Evolutionary conservation across 2,888 invertebrate genomes (phyloP).

Genomic region (Pandemis cinnamomeana): DNA sequence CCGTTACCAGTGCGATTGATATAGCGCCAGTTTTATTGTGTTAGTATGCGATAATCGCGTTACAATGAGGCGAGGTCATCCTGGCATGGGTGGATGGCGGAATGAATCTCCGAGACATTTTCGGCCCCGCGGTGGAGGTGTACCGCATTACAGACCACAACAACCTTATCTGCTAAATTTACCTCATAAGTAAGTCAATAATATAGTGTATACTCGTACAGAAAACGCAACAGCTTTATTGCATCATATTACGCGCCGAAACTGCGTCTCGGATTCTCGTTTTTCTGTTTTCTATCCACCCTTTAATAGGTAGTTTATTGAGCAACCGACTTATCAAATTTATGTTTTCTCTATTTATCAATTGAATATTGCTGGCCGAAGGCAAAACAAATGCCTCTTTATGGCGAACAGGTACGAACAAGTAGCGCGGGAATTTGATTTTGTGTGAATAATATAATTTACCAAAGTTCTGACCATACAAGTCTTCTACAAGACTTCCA

Average conservation of each 20-base stretch:
- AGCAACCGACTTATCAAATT: neutral
- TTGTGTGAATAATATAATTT: neutral
- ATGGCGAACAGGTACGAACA: slow-evolving; percentile 2
- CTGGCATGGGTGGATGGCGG: slow-evolving; percentile 75
- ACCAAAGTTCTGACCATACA: neutral
- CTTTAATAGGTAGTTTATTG: neutral
- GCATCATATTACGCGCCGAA: slow-evolving; percentile 63
- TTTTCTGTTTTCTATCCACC: slow-evolving; percentile 2
- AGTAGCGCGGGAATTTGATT: neutral
- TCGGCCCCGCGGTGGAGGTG: slow-evolving; percentile 68
- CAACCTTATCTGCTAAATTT: slow-evolving; percentile 59
- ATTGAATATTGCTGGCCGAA: neutral
- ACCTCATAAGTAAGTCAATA: slow-evolving; percentile 58
- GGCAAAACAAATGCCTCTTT: neutral
- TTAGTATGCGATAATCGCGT: slow-evolving; percentile 63
- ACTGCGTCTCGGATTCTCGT: slow-evolving; percentile 28
- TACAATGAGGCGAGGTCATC: slow-evolving; percentile 81
- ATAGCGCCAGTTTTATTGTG: slow-evolving; percentile 43
- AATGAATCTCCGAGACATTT: slow-evolving; percentile 74
- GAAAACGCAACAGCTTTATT: slow-evolving; percentile 41
- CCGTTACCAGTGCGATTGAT: slow-evolving; percentile 40
- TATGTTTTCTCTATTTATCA: neutral
- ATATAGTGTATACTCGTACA: neutral
- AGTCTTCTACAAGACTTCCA: neutral
- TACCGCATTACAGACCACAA: slow-evolving; percentile 65